phyloP scores from a whole-genome alignment of 92 coral and sea anemone genomes.

The Zoanthus sociatus region DNA sequence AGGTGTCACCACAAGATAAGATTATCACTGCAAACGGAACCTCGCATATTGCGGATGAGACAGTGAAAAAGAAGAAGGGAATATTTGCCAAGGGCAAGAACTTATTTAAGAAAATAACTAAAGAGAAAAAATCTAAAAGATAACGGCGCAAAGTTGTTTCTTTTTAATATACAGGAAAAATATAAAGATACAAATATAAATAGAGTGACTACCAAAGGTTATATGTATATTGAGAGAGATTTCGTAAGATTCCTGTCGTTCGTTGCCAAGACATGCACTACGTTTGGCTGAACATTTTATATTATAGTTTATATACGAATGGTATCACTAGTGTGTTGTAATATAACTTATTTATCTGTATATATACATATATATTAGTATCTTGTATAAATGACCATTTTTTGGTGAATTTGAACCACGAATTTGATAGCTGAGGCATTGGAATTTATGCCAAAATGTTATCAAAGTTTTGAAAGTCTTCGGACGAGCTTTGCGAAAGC shows the following conservation, averaged over 20 bases:
- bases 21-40: constrained; percentile 72
- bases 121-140: constrained; percentile 74
- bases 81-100: constrained; percentile 93
- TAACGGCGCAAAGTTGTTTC: constrained; percentile 20
- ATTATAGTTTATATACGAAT: neutral
- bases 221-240: neutral
- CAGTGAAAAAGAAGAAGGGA: constrained; percentile 86
- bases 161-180: neutral
- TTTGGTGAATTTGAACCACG: too few species aligned
- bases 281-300: neutral
- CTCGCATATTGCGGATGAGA: constrained; percentile 58
- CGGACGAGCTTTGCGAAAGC: too few species aligned
- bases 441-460: too few species aligned
- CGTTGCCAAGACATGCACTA: neutral
- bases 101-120: constrained; percentile 93
- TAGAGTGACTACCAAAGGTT: neutral
- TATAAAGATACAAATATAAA: neutral
- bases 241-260: neutral
- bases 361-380: neutral
- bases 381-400: too few species aligned
- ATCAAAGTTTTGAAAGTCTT: too few species aligned
- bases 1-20: constrained; percentile 77
- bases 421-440: too few species aligned
- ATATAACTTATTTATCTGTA: constrained; percentile 4
- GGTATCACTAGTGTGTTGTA: neutral